Conservation (phyloP, 2,113 vertebrate genomes). For the Lota lota region DNA sequence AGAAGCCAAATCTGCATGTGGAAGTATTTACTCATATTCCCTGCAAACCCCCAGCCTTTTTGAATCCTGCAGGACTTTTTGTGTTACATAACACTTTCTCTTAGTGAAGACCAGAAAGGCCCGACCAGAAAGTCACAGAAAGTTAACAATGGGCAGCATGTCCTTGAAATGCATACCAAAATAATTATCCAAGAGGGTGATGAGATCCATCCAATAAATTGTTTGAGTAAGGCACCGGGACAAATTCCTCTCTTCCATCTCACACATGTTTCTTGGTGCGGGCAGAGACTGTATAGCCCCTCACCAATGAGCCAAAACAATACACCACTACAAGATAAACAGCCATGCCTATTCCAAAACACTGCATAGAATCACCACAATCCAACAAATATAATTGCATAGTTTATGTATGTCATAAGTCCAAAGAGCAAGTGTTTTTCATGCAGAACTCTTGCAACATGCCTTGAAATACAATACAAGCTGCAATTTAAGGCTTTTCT, state of each 20-base stretch:
- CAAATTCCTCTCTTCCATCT: constrained; percentile 38
- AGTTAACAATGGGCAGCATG: constrained; percentile 10
- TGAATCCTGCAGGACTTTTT: constrained; percentile 16
- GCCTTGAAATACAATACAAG: too few relatives aligned
- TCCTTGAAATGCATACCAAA: constrained; percentile 42
- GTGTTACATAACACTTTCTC: constrained; percentile 45
- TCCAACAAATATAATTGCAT: constrained; percentile 44
- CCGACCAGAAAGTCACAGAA: constrained; percentile 26
- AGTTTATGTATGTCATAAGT: constrained; percentile 34
- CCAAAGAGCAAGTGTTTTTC: constrained; percentile 20
- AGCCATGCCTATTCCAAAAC: constrained; percentile 23
- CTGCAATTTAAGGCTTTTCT: too few relatives aligned
- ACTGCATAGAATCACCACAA: constrained; percentile 32
- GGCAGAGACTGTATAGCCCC: constrained; percentile 28
- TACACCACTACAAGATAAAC: constrained; percentile 32
- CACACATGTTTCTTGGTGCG: constrained; percentile 35
- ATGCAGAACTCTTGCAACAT: too few relatives aligned
- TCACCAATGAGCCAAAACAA: constrained; percentile 33
- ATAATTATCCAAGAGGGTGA: constrained; percentile 38
- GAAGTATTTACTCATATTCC: constrained; percentile 39
- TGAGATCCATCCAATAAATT: constrained; percentile 41
- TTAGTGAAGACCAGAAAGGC: constrained; percentile 30
- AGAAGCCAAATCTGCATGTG: constrained; percentile 32
- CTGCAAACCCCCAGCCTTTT: constrained; percentile 31
- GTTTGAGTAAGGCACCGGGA: constrained; percentile 37